Evolutionary conservation across 2,113 vertebrate species (phyloP), one percentile per base, ranked within the genome.

Genomic region (Neotragus moschatus): DNA sequence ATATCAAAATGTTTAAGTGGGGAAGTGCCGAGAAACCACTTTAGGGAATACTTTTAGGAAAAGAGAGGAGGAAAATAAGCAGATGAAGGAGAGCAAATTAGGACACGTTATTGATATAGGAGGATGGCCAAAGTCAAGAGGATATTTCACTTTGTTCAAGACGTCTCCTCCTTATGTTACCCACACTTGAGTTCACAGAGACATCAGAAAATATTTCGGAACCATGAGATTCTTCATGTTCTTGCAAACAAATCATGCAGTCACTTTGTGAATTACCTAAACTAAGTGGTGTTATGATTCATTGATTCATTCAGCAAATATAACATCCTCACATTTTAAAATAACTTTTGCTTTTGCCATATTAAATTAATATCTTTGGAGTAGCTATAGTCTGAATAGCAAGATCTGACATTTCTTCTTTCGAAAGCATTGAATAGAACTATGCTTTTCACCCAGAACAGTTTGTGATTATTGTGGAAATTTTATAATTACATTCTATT

Each of bases 401-500:
- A 90, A 88, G 61, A 96, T 19, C 0, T 86, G 63, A 25, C 43
- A 6, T 1, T 97, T 96, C 86, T 97, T 26, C 47, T 61, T 88
- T 91, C 5, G 13, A 97, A 98, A 97, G 30, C 17, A 95, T 33
- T 95, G 45, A 47, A 89, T 86, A 96, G 70, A 89, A 88, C 53
- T 63, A 14, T 84, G 79, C 19, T 73, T 96, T 96, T 95, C 23
- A 84, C 63, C 19, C 26, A 84, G 70, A 96, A 63, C 90, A 96
- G 25, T 94, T 95, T 97, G 60, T 94, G 58, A 92, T 93, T 88
- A 51, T 96, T 66, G 85, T 19, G 36, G 19, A 0, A 90, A 96
- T 98, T 96, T 98, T 60, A 88, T 85, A 60, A n/a, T 96, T 96
- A 86, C 30, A 53, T 84, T 96, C 36, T 97, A 28, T 85, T 92